phyloP scores from a whole-genome alignment of 1,140 invertebrate genomes.

The Ooceraea biroi region DNA sequence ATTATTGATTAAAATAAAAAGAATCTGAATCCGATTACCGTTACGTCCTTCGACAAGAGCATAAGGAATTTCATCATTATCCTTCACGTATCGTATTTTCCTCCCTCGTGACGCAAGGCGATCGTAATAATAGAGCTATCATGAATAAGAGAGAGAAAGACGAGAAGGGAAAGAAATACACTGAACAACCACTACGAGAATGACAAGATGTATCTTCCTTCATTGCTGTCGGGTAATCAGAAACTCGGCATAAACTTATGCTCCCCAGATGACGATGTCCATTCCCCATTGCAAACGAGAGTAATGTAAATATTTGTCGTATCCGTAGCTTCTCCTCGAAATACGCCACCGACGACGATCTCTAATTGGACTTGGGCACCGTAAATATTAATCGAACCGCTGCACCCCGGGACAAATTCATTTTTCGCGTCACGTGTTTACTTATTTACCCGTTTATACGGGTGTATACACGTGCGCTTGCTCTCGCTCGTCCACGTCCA shows the following conservation, averaged over 20 bases:
- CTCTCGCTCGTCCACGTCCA: too few species aligned
- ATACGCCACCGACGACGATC: not conserved
- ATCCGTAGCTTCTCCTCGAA: not conserved
- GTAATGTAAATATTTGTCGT: constrained; percentile 29
- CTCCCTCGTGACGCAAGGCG: not conserved
- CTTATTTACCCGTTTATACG: constrained; percentile 9
- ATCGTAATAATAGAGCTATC: not conserved
- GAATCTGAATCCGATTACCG: constrained; percentile 6
- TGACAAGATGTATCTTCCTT: constrained; percentile 22
- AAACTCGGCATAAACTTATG: constrained; percentile 34
- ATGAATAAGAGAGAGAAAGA: not conserved
- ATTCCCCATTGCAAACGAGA: not conserved
- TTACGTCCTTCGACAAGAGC: not conserved
- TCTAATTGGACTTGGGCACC: not conserved
- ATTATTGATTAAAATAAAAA: not conserved
- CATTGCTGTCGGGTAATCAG: constrained; percentile 20
- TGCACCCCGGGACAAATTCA: not conserved
- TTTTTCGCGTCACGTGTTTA: not conserved
- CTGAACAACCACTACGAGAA: not conserved
- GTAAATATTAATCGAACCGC: constrained; percentile 37
- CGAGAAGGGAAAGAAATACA: too few species aligned
- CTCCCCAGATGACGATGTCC: not conserved
- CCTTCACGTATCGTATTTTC: constrained; percentile 9
- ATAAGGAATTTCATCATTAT: constrained; percentile 35
- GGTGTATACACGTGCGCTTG: not conserved